Percentiles rank a stretch among this genome's conserved stretches.
Evolutionary conservation across 2,797 vertebrate genomes (phyloP).

Genomic region (Enoplosus armatus): DNA sequence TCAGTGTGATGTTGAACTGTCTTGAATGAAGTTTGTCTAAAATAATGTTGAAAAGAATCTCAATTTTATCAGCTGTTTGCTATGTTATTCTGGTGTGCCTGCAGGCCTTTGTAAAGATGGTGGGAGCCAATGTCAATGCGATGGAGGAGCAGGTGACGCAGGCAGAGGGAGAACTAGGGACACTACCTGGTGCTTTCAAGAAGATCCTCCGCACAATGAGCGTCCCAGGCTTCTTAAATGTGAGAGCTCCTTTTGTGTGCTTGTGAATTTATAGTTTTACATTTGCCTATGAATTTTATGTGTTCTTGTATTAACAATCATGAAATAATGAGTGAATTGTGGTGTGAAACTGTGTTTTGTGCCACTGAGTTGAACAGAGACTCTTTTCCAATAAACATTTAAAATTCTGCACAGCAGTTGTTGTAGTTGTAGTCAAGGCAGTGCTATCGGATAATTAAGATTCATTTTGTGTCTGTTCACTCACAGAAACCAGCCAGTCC

Average conservation of each 20-base stretch:
- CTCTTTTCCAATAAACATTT: not conserved
- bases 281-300: not conserved
- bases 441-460: not conserved
- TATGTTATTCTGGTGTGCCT: not conserved
- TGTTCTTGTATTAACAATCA: not conserved
- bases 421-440: not conserved
- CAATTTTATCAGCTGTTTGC: not conserved
- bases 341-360: not conserved
- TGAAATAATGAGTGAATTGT: not conserved
- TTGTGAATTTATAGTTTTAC: not conserved
- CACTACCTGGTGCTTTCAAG: conserved; percentile 90
- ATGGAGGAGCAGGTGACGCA: conserved; percentile 94
- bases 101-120: conserved; percentile 93
- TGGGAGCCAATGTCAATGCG: conserved; percentile 87
- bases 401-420: too few relatives aligned
- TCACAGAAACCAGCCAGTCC: conserved; percentile 87
- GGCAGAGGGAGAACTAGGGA: conserved; percentile 91
- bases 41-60: not conserved
- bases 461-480: conserved; percentile 41
- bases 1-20: not conserved
- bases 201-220: conserved; percentile 93
- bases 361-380: not conserved
- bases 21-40: not conserved
- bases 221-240: conserved; percentile 89
- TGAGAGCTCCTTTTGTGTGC: conserved; percentile 63